Percentiles rank a stretch among this genome's conserved stretches.
Evolutionary conservation across 2,888 invertebrate genomes (phyloP).

Genomic region (Drosophila parthenogenetica): DNA sequence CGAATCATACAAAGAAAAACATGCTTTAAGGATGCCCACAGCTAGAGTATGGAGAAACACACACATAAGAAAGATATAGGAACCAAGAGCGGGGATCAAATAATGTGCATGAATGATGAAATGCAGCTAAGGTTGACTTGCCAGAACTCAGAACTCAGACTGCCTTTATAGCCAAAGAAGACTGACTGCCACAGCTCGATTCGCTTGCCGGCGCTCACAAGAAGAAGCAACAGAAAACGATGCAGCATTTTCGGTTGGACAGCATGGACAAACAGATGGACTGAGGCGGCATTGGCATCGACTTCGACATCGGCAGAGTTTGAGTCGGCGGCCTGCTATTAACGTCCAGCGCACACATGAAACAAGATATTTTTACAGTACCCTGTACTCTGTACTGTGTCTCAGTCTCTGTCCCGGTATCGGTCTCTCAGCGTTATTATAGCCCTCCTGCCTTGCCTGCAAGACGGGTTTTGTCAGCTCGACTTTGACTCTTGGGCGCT

Average conservation of each 20-base stretch:
- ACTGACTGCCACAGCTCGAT: constrained; percentile 7
- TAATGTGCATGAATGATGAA: constrained; percentile 81
- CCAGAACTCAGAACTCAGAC: constrained; percentile 47
- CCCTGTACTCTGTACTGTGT: constrained; percentile 41
- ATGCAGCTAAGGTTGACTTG: constrained; percentile 73
- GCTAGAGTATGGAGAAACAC: constrained; percentile 40
- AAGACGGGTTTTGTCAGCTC: constrained; percentile 59
- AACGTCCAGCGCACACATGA: constrained; percentile 82
- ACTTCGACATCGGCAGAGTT: constrained; percentile 17
- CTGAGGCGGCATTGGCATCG: constrained; percentile 10
- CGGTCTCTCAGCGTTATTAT: constrained; percentile 61
- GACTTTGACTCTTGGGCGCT: constrained; percentile 68
- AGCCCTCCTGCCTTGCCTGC: constrained; percentile 18
- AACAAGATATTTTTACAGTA: constrained; percentile 80
- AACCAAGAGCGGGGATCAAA: constrained; percentile 41
- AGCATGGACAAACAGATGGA: constrained; percentile 12
- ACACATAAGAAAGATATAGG: neutral
- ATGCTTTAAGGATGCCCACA: neutral
- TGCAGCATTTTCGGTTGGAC: constrained; percentile 32
- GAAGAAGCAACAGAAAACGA: neutral
- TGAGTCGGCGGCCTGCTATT: constrained; percentile 69
- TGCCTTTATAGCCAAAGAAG: constrained; percentile 25
- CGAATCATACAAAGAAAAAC: neutral
- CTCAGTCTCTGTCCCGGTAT: neutral
- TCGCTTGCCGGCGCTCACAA: constrained; percentile 22